Base-by-base conservation (phyloP, 2,888 invertebrate genomes). In the Drosophila nr. perissopoda region DNA sequence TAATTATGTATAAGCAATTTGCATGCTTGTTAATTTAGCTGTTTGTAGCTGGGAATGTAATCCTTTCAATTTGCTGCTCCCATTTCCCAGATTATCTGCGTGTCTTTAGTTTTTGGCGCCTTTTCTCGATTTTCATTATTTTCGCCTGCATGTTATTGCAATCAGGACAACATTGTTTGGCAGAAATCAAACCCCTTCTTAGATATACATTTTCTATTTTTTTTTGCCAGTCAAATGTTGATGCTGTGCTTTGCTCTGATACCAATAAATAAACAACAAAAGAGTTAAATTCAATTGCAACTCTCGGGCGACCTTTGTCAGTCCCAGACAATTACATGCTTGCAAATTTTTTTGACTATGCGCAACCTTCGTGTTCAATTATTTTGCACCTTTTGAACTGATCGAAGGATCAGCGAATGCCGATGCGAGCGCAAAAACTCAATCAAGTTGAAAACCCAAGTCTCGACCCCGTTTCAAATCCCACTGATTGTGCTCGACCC, bases 291-390 rank as follows among this genome's bases (percentile, higher is more conserved):
- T 90, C 84, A 83, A 83, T 83, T 83, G 83, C 77, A 76, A 73
- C 69, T 78, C 78, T 68, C 71, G 65, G 53, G 54, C 68, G 70
- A 75, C 82, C 76, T 79, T 76, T 78, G 78, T 80, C 76, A 85
- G 68, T 79, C 78, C 78, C 74, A 87, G 78, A 87, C 91, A 91
- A 92, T 91, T 91, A 92, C 91, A 92, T 90, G 92, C 91, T 92
- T 87, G 92, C 92, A 92, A 91, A 91, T 91, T 92, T 90, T 73
- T 66, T 59, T 53, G 71, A 45, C 62, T 72, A 70, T 73, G 65
- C 76, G 56, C 78, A 56, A 83, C 79, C 83, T 82, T 86, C 53
- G 66, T 77, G 80, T 73, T 88, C 83, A 88, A 88, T 90, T 88
- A 88, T 90, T 89, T 88, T 83, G 78, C 89, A 89, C 90, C 90